A percentile compares a stretch with the other conserved stretches of the same genome.
Conservation (phyloP, 2,797 vertebrate species). For the Tarsius wallacei region DNA sequence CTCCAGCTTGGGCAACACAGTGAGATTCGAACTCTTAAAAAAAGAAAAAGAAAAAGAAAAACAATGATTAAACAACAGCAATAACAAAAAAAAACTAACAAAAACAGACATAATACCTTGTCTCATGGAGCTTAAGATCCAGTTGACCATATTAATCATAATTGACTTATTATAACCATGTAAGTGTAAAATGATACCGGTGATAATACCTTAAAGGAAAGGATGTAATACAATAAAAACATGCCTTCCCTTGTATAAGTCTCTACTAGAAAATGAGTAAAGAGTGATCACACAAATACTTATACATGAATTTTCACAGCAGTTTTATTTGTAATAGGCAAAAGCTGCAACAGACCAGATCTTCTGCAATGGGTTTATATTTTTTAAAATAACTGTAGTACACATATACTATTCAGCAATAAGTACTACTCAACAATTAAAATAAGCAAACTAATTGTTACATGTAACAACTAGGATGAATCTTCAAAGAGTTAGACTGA, state of each 20-base stretch:
- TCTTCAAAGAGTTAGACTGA: background rate
- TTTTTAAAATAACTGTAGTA: background rate
- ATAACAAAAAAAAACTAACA: too few species aligned
- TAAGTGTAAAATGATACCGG: background rate
- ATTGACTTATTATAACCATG: background rate
- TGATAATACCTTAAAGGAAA: background rate
- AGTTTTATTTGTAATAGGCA: background rate
- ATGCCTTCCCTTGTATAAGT: background rate
- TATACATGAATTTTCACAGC: background rate
- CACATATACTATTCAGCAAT: background rate
- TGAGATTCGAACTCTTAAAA: too few species aligned
- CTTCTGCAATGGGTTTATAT: background rate
- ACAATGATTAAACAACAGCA: background rate
- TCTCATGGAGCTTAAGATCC: background rate
- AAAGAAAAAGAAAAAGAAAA: background rate
- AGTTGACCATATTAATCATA: background rate
- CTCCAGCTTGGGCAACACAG: too few species aligned
- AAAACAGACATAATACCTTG: background rate
- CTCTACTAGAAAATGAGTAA: background rate
- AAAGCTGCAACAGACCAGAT: background rate
- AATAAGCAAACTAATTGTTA: background rate
- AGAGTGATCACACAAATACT: background rate
- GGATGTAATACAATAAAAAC: background rate
- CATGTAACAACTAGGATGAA: background rate
- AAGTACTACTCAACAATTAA: background rate